phyloP scores from a whole-genome alignment of 2,888 invertebrate species.

The Lasioglossum malachurum region DNA sequence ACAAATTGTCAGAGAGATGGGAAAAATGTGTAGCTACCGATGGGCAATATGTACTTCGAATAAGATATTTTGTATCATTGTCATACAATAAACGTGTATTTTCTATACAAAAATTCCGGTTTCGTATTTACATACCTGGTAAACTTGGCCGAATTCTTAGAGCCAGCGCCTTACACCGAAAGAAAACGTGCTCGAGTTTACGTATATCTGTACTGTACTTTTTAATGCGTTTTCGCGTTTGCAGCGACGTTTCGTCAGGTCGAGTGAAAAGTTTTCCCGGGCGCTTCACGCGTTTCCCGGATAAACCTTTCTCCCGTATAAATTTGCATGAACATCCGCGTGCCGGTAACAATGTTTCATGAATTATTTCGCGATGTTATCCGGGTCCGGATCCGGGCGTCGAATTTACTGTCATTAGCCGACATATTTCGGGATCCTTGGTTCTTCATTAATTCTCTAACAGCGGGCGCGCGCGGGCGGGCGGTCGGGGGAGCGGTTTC shows the following conservation, averaged over 20 bases:
- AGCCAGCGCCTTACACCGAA: not conserved
- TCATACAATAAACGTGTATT: too few relatives aligned
- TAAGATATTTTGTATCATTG: too few relatives aligned
- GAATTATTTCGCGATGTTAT: not conserved
- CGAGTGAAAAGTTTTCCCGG: not conserved
- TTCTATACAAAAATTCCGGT: too few relatives aligned
- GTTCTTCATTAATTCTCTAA: conserved; percentile 3
- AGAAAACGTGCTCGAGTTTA: not conserved
- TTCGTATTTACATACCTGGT: too few relatives aligned
- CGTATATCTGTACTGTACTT: not conserved
- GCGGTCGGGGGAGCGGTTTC: not conserved
- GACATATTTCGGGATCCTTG: not conserved
- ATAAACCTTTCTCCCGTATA: not conserved
- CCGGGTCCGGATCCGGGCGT: not conserved
- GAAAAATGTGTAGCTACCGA: too few relatives aligned
- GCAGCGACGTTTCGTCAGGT: not conserved
- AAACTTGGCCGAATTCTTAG: too few relatives aligned
- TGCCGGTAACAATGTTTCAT: not conserved
- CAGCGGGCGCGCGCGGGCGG: not conserved
- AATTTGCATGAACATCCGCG: not conserved
- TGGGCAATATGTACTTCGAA: too few relatives aligned
- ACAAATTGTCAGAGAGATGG: too few relatives aligned
- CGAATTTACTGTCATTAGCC: conserved; percentile 5
- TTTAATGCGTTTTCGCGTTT: not conserved
- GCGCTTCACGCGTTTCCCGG: not conserved